Conservation (phyloP, 2,113 vertebrate genomes). For the Macquaria ambigua region DNA sequence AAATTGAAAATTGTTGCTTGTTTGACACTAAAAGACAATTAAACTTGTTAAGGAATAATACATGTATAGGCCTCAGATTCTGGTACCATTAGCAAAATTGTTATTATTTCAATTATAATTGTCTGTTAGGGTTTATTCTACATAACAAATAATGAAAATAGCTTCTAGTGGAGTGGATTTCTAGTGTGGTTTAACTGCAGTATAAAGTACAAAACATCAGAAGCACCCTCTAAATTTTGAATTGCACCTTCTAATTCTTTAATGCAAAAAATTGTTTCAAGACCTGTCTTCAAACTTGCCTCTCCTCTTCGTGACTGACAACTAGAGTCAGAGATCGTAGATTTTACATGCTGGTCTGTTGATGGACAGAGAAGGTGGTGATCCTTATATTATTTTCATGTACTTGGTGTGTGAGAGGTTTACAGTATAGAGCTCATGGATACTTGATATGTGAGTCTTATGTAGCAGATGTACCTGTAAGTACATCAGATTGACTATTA, state of each 20-base stretch:
- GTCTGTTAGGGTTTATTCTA: not conserved
- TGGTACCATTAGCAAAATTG: not conserved
- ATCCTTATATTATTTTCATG: not conserved
- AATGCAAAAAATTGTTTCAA: not conserved
- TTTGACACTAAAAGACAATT: not conserved
- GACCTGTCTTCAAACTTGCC: not conserved
- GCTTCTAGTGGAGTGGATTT: not conserved
- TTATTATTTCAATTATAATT: not conserved
- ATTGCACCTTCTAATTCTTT: slow-evolving; percentile 3
- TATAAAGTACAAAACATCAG: not conserved
- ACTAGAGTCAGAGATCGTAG: not conserved
- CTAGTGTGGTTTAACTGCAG: not conserved
- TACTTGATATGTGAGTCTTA: not conserved
- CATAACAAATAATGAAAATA: not conserved
- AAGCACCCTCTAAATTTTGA: not conserved
- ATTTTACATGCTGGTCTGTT: not conserved
- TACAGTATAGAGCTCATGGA: not conserved
- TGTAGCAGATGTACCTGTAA: not conserved
- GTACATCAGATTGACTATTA: not conserved
- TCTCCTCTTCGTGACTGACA: not conserved
- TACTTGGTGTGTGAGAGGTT: not conserved
- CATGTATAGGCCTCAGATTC: not conserved
- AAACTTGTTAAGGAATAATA: not conserved
- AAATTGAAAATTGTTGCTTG: not conserved
- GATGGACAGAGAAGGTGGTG: not conserved